phyloP scores from a whole-genome alignment of 2,797 vertebrate genomes.

The Betta splendens region DNA sequence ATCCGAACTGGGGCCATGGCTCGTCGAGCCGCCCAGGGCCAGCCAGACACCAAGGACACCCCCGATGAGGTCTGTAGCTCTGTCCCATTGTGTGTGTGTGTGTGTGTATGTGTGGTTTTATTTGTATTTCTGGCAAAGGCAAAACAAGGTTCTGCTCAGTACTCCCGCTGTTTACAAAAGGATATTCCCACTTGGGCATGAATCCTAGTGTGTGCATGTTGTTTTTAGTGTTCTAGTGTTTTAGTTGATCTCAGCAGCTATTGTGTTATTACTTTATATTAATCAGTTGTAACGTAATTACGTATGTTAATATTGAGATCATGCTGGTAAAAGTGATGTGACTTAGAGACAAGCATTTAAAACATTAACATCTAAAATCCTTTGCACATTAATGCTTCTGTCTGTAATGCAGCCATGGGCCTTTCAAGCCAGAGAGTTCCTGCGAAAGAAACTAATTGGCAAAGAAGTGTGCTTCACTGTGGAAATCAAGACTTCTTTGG shows the following conservation, averaged over 20 bases:
- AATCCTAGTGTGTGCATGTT: slow-evolving; percentile 13
- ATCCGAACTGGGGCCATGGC: slow-evolving; percentile 91
- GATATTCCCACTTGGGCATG: neutral
- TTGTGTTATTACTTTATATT: neutral
- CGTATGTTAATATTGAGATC: neutral
- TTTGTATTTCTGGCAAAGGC: slow-evolving; percentile 30
- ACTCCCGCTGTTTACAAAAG: neutral
- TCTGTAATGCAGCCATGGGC: slow-evolving; percentile 88
- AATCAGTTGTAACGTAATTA: neutral
- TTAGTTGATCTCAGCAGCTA: slow-evolving; percentile 1
- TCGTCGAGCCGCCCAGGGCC: slow-evolving; percentile 86
- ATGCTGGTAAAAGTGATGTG: neutral
- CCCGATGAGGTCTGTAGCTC: slow-evolving; percentile 88
- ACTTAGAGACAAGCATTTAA: neutral
- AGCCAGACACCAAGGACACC: slow-evolving; percentile 91
- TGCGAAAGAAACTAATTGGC: slow-evolving; percentile 96
- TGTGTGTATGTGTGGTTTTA: too few relatives aligned
- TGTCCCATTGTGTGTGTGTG: slow-evolving; percentile 17
- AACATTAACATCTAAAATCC: neutral
- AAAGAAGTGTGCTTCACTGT: slow-evolving; percentile 98
- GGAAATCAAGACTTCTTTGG: slow-evolving; percentile 91
- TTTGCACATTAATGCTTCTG: neutral
- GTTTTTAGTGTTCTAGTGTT: neutral
- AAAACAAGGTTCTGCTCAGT: slow-evolving; percentile 17
- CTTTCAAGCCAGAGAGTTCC: slow-evolving; percentile 95